phyloP scores from a whole-genome alignment of 1,140 invertebrate genomes.

The Solen grandis region DNA sequence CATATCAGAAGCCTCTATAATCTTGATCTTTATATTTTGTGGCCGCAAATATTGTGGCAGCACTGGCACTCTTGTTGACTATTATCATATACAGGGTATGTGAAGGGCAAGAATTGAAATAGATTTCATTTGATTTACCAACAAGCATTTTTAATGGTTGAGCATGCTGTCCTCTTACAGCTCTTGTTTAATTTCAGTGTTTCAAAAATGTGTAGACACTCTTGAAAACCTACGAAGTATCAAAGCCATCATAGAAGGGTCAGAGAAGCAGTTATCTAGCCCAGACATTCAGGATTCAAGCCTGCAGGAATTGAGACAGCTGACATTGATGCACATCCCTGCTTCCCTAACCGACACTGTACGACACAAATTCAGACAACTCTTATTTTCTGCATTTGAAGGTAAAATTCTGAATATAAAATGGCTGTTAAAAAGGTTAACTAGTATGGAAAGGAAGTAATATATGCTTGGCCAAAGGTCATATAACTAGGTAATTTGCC shows the following conservation, averaged over 20 bases:
- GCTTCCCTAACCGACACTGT: constrained; percentile 56
- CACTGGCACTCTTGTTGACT: too few species aligned
- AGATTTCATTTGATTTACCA: too few species aligned
- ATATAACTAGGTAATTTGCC: neutral
- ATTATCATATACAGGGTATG: too few species aligned
- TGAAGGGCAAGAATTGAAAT: too few species aligned
- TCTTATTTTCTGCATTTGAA: constrained; percentile 56
- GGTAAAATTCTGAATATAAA: constrained; percentile 17
- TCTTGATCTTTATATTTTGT: too few species aligned
- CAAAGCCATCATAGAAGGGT: constrained; percentile 61
- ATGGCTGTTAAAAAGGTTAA: neutral
- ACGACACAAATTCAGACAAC: constrained; percentile 41
- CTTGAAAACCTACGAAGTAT: constrained; percentile 58
- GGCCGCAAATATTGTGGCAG: too few species aligned
- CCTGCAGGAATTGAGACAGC: constrained; percentile 59
- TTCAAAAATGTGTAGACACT: constrained; percentile 41
- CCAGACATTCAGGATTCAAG: constrained; percentile 45
- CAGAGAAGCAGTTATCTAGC: constrained; percentile 44
- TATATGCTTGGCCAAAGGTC: neutral
- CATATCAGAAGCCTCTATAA: too few species aligned
- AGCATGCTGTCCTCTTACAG: too few species aligned
- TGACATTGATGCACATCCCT: constrained; percentile 68
- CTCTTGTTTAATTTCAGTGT: constrained; percentile 60
- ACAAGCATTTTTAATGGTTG: too few species aligned
- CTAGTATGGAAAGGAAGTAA: neutral